A percentile compares a stretch with the other conserved stretches of the same genome.
phyloP scores from a whole-genome alignment of 2,888 invertebrate species.

The Zele albiditarsus region DNA sequence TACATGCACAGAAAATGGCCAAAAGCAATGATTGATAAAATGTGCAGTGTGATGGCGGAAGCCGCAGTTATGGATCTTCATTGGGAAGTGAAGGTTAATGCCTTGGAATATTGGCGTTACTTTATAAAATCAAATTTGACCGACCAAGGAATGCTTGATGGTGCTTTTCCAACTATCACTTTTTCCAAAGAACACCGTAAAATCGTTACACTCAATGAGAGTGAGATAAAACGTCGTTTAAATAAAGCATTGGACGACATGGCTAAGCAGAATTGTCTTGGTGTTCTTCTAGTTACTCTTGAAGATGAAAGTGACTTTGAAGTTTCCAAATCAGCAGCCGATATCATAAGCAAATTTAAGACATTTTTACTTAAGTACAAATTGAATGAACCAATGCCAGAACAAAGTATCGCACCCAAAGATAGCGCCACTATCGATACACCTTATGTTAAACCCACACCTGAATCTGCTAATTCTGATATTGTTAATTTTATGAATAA shows the following conservation, averaged over 20 bases:
- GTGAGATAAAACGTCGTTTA: conserved; percentile 79
- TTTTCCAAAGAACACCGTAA: conserved; percentile 86
- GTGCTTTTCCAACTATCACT: conserved; percentile 84
- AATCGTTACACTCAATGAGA: conserved; percentile 82
- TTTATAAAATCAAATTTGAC: conserved; percentile 79
- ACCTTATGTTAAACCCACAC: conserved; percentile 55
- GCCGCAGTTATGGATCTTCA: conserved; percentile 83
- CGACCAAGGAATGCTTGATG: conserved; percentile 90
- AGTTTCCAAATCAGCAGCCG: conserved; percentile 79
- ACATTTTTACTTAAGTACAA: conserved; percentile 74
- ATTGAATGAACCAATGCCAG: conserved; percentile 60
- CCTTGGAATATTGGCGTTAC: conserved; percentile 82
- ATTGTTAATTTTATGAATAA: conserved; percentile 55
- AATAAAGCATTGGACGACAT: conserved; percentile 80
- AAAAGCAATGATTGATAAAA: conserved; percentile 73
- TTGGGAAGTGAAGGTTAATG: conserved; percentile 87
- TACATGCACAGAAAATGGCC: conserved; percentile 80
- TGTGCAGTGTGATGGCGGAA: conserved; percentile 80
- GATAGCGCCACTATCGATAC: conserved; percentile 63
- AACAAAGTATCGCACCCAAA: conserved; percentile 53
- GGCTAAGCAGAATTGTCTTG: conserved; percentile 81
- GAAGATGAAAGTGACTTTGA: conserved; percentile 82
- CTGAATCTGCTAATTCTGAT: conserved; percentile 62
- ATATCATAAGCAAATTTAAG: conserved; percentile 75
- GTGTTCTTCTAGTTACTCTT: conserved; percentile 79